These are phyloP conservation scores for Otus sunia DNA, from an alignment of 2,113 vertebrate species.

Conservation along the genomic window DNA sequence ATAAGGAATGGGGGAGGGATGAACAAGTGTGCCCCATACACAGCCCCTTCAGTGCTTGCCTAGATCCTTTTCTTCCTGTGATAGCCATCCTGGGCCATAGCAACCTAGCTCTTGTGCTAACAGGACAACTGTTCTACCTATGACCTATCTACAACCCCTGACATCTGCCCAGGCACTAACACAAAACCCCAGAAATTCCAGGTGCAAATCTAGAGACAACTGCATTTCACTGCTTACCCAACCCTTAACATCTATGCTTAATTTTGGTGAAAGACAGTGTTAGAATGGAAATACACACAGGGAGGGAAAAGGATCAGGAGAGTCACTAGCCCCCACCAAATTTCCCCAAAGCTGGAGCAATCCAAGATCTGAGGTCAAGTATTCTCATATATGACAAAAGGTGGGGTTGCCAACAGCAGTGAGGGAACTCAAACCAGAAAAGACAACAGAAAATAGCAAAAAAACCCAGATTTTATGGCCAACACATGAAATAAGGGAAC, in stretches of 20 bases:
- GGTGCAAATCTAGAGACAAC: not conserved
- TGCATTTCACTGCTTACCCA: not conserved
- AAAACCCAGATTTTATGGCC: not conserved
- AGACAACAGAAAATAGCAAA: not conserved
- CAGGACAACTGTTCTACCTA: not conserved
- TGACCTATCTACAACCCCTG: not conserved
- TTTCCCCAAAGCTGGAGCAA: not conserved
- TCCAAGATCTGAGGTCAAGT: not conserved
- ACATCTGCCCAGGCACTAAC: not conserved
- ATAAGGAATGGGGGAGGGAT: not conserved
- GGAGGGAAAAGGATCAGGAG: not conserved
- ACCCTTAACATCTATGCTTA: fast-evolving
- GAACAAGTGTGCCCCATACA: not conserved
- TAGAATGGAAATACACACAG: not conserved
- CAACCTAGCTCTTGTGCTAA: not conserved
- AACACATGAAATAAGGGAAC: not conserved
- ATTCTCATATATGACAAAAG: not conserved
- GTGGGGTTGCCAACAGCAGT: fast-evolving
- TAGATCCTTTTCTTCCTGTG: not conserved
- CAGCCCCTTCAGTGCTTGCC: not conserved
- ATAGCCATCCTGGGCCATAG: not conserved
- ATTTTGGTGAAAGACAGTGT: not conserved
- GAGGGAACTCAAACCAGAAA: not conserved
- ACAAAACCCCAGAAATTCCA: not conserved
- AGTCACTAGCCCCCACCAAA: not conserved